These are phyloP conservation scores for Sylvia borin DNA, from an alignment of 2,797 vertebrate genomes.

Conservation along the genomic window DNA sequence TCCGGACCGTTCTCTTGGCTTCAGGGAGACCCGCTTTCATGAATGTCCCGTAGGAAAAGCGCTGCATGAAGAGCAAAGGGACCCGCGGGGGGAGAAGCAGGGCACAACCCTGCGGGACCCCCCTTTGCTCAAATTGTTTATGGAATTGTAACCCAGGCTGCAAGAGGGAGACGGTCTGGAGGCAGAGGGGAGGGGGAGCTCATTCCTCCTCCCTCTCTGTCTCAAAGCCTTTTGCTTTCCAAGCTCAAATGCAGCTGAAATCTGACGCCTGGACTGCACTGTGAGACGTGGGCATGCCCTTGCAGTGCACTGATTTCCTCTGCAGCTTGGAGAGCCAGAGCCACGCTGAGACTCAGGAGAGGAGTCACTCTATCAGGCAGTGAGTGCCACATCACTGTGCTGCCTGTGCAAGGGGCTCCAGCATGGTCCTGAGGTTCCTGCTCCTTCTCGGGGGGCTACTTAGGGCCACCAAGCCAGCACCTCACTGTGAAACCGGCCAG, in stretches of 20 bases:
- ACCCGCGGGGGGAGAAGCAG: not conserved
- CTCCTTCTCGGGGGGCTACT: slow-evolving; percentile 57
- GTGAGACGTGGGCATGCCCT: slow-evolving; percentile 66
- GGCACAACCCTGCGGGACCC: not conserved
- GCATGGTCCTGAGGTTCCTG: slow-evolving; percentile 71
- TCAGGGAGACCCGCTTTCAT: accelerated
- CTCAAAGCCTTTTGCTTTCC: slow-evolving; percentile 46
- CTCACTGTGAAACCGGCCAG: slow-evolving; percentile 76
- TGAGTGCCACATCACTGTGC: slow-evolving; percentile 76
- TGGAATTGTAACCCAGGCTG: not conserved
- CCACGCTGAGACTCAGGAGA: not conserved
- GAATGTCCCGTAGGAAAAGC: not conserved
- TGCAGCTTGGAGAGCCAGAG: not conserved
- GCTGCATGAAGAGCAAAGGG: not conserved
- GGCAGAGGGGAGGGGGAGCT: slow-evolving; percentile 40
- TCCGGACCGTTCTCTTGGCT: not conserved
- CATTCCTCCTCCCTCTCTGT: slow-evolving; percentile 37
- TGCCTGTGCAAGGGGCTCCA: not conserved
- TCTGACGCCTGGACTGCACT: slow-evolving; percentile 55
- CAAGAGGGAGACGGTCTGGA: not conserved
- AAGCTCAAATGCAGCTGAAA: slow-evolving; percentile 64
- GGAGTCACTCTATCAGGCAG: not conserved
- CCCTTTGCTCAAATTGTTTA: not conserved
- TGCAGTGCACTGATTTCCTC: slow-evolving; percentile 24
- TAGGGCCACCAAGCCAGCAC: slow-evolving; percentile 63